phyloP scores from a whole-genome alignment of 2,113 vertebrate genomes.

The Istiophorus platypterus region DNA sequence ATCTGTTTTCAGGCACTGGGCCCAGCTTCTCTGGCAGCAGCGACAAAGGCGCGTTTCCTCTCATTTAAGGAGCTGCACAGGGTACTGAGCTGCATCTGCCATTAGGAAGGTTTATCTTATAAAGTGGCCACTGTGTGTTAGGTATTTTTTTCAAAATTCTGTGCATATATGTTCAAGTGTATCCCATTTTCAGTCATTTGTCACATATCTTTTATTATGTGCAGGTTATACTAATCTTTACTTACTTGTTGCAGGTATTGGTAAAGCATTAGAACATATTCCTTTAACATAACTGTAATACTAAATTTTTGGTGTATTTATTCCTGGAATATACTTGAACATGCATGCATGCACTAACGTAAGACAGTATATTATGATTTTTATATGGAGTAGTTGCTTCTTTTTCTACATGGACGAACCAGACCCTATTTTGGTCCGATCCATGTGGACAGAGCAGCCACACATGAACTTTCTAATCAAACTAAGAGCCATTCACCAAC shows the following conservation, averaged over 20 bases:
- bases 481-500: constrained; percentile 30
- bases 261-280: neutral
- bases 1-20: constrained; percentile 5
- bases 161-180: constrained; percentile 45
- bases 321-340: constrained; percentile 22
- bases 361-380: constrained; percentile 48
- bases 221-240: neutral
- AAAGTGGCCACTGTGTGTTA: constrained; percentile 8
- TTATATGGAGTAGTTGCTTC: constrained; percentile 39
- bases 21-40: constrained; percentile 17
- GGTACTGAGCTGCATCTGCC: neutral
- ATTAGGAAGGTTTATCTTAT: neutral
- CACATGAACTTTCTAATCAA: constrained; percentile 54
- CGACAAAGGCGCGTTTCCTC: accelerated
- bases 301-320: neutral
- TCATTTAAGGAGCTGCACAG: neutral
- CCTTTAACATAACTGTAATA: neutral
- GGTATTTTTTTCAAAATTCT: neutral
- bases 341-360: constrained; percentile 7
- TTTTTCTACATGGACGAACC: constrained; percentile 1
- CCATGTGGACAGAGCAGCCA: constrained; percentile 21
- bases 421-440: constrained; percentile 4
- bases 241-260: neutral
- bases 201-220: constrained; percentile 12
- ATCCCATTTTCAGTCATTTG: neutral